Evolutionary conservation across 2,888 invertebrate species (phyloP), one percentile per base, ranked within the genome.

Genomic region (Drosophila limbata): DNA sequence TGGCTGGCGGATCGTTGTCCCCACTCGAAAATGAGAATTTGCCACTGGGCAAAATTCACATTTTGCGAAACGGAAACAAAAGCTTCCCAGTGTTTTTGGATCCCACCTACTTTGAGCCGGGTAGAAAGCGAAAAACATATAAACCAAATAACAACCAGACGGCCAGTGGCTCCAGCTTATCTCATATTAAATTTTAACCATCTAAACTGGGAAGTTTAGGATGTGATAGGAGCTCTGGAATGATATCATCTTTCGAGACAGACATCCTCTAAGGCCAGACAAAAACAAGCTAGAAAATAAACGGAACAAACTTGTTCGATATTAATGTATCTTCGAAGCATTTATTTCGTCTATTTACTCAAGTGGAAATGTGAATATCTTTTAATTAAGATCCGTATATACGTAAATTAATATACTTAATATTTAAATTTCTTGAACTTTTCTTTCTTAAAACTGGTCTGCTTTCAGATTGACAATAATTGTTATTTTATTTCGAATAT

Each of bases 71-170:
- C 64, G 90, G 91, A 0, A 47, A n/a, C 0, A 79, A 66, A 2
- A 69, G 15, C 2, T 72, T 90, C 33, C 85, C 91, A 1, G 70
- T 90, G 3, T 82, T 91, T 11, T 71, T 87, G 59, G 80, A 89
- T 60, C 84, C 90, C 0, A 67, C 70, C 4, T 90, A 75, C 31
- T 91, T 91, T 59, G 77, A 69, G 44, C 77, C 91, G 1, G 66
- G 77, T 3, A 68, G 21, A 10, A 70, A 42, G 0, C 68, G 62
- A 0, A 47, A 62, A 9, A 25, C 11, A 21, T 44, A 17, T n/a
- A n/a, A 10, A 1, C 1, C 37, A 5, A 40, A 8, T 11, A 35
- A 25, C 11, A 15, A 25, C n/a, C 44, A 6, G 44, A 13, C 13
- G 17, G 17, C 28, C 5, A 28, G 11, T 13, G 9, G 11, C 4